Conservation (phyloP, 1,140 invertebrate species). For the Atta texana region DNA sequence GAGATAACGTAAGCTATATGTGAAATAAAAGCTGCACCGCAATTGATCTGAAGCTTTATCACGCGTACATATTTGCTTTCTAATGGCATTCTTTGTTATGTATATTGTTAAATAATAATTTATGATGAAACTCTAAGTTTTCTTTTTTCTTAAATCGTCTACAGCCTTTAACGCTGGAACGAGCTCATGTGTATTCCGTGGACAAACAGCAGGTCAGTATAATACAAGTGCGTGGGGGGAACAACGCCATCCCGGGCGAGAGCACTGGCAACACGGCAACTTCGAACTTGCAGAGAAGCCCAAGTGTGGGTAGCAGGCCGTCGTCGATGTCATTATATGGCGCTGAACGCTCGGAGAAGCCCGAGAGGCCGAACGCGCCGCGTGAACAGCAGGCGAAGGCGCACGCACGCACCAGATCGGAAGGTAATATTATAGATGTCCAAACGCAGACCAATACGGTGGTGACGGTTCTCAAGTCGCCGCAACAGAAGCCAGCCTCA, state of each 20-base stretch:
- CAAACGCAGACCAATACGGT: slow-evolving; percentile 81
- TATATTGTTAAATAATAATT: not conserved
- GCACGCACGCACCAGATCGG: slow-evolving; percentile 85
- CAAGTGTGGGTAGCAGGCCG: slow-evolving; percentile 83
- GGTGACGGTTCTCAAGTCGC: slow-evolving; percentile 77
- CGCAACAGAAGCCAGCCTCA: slow-evolving; percentile 80
- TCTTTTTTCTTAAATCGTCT: slow-evolving; percentile 51
- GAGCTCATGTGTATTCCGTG: slow-evolving; percentile 89
- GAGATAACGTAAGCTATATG: slow-evolving; percentile 72
- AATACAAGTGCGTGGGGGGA: slow-evolving; percentile 88
- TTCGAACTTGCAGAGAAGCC: slow-evolving; percentile 85
- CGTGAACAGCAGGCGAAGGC: slow-evolving; percentile 79
- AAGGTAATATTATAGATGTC: slow-evolving; percentile 86
- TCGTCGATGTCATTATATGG: slow-evolving; percentile 81
- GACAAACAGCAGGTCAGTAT: slow-evolving; percentile 91
- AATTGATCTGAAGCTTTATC: slow-evolving; percentile 40
- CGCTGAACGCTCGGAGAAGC: slow-evolving; percentile 75
- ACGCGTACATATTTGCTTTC: slow-evolving; percentile 35
- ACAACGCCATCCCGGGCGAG: slow-evolving; percentile 75
- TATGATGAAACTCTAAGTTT: slow-evolving; percentile 15
- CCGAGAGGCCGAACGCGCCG: slow-evolving; percentile 84
- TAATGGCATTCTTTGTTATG: slow-evolving; percentile 2
- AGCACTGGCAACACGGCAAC: slow-evolving; percentile 81
- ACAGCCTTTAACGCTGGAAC: slow-evolving; percentile 87
- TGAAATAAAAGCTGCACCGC: slow-evolving; percentile 41